A percentile compares a stretch with the other conserved stretches of the same genome.
phyloP scores from a whole-genome alignment of 2,797 vertebrate genomes.

The Molothrus aeneus region DNA sequence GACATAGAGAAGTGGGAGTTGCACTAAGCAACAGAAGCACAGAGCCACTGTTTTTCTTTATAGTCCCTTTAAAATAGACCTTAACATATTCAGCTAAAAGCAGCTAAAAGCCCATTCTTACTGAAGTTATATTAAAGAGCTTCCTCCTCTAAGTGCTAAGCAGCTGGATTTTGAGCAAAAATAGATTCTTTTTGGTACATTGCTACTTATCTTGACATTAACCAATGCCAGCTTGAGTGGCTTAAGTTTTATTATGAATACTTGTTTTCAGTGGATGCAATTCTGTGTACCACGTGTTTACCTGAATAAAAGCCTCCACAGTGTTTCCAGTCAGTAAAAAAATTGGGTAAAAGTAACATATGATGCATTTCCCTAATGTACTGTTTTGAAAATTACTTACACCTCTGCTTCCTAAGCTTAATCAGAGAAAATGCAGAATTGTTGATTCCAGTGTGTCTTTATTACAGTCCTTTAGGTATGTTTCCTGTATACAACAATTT shows the following conservation, averaged over 20 bases:
- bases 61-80: not conserved
- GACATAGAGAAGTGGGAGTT: not conserved
- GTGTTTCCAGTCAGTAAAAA: not conserved
- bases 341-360: not conserved
- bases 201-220: not conserved
- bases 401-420: not conserved
- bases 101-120: not conserved
- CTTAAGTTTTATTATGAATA: not conserved
- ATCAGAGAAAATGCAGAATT: not conserved
- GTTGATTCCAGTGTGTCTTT: not conserved
- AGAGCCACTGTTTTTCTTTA: not conserved
- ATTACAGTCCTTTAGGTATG: not conserved
- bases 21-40: rapidly evolving
- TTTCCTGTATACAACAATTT: not conserved
- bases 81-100: not conserved
- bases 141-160: not conserved
- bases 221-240: not conserved
- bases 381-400: not conserved
- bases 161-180: not conserved
- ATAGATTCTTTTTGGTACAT: not conserved
- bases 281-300: not conserved
- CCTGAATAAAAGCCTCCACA: not conserved
- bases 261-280: not conserved
- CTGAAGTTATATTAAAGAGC: not conserved
- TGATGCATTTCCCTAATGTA: not conserved